phyloP scores from a whole-genome alignment of 1,140 invertebrate species.

The Papilio helenus region DNA sequence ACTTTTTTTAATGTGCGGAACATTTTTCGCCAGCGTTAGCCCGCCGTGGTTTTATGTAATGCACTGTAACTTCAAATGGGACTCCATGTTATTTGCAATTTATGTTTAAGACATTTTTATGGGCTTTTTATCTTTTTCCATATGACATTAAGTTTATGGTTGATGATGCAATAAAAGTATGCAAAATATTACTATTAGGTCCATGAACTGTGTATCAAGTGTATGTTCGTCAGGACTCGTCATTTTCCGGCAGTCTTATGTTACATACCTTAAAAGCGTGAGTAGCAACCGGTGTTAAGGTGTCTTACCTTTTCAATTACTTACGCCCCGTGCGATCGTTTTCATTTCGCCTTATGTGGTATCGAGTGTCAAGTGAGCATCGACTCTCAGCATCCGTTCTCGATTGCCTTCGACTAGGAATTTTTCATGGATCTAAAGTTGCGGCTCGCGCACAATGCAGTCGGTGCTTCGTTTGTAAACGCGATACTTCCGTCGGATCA shows the following conservation, averaged over 20 bases:
- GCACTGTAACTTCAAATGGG: constrained; percentile 66
- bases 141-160: constrained; percentile 53
- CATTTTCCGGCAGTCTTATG: neutral
- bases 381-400: constrained; percentile 56
- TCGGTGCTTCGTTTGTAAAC: constrained; percentile 77
- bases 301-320: constrained; percentile 46
- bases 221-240: neutral
- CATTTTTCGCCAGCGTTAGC: constrained; percentile 63
- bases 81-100: constrained; percentile 65
- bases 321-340: constrained; percentile 53
- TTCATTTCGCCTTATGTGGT: constrained; percentile 60
- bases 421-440: constrained; percentile 48
- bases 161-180: constrained; percentile 43
- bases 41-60: constrained; percentile 63
- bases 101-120: constrained; percentile 52
- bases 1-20: constrained; percentile 67
- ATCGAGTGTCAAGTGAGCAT: constrained; percentile 66
- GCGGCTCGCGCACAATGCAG: constrained; percentile 66
- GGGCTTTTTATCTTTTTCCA: constrained; percentile 50
- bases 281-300: neutral
- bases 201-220: neutral
- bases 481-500: constrained; percentile 78
- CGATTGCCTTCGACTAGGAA: constrained; percentile 60
- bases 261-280: neutral
- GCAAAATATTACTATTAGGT: neutral